Evolutionary conservation across 2,888 invertebrate genomes (phyloP), one percentile per base, ranked within the genome.

Genomic region (Capitulum mitella): DNA sequence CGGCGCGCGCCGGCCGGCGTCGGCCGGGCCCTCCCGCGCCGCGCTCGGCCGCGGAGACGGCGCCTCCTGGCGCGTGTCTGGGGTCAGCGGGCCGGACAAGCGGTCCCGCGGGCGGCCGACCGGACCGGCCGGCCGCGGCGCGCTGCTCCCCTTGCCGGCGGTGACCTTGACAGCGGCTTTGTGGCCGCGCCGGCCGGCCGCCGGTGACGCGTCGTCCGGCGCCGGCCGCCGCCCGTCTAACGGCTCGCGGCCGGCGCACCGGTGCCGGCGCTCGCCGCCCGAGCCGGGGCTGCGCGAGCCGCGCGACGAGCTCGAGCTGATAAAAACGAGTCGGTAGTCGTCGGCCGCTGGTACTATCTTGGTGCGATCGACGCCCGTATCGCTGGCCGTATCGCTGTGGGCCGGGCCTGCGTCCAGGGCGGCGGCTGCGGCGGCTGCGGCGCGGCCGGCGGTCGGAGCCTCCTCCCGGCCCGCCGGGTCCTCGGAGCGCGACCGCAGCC

Each of bases 281-380:
- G 6, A 79, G 78, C 40, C 79, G 64, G 5, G 79, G 78, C 40
- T 6, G 22, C 26, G 2, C 40, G 83, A 83, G 37, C 93, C 93
- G 84, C 93, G 92, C 83, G 93, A 93, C 79, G 93, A 93, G 84
- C 92, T 91, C 58, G 92, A 92, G 85, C 93, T 93, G 85, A 95
- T 91, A 87, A 95, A 95, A 80, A 95, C 94, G 84, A 95, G 88
- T 85, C 91, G 91, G 87, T 93, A 93, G 87, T 93, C 93, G 85
- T 93, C 92, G 84, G 90, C 86, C 80, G 80, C 82, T 3, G 80
- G 80, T 12, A 78, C 64, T n/a, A 79, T 78, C 61, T 78, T 79
- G n/a, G 58, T 61, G 26, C 78, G 75, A 37, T 80, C 80, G 6
- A 43, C 43, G 43, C 43, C 6, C 12, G 5, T 43, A 43, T 43